Percentiles rank a stretch among this genome's conserved stretches.
Evolutionary conservation across 2,797 vertebrate species (phyloP).

Genomic region (Merluccius polli): DNA sequence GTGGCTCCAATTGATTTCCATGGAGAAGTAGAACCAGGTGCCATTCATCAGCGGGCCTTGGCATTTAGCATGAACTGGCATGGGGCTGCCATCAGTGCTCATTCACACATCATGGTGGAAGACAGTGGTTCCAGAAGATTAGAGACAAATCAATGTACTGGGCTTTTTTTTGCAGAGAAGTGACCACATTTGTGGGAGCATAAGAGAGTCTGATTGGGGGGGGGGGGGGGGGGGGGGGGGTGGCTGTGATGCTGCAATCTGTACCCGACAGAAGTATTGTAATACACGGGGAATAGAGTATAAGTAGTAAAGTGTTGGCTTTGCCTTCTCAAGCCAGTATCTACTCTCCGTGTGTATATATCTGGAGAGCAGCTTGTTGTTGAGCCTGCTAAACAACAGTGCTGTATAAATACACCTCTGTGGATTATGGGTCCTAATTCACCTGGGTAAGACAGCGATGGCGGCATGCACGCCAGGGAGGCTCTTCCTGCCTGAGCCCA

Average conservation of each 20-base stretch:
- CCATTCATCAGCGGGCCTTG: constrained; percentile 42
- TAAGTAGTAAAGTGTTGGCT: not conserved
- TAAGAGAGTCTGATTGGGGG: no score
- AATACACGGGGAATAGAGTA: not conserved
- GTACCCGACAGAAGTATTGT: not conserved
- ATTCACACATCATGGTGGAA: constrained; percentile 22
- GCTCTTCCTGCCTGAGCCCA: constrained; percentile 32
- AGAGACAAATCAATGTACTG: constrained; percentile 11
- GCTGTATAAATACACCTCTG: constrained; percentile 23
- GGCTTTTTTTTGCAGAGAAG: constrained; percentile 7
- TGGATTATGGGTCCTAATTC: constrained; percentile 37
- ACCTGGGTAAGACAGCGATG: constrained; percentile 22
- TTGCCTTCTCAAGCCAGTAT: not conserved
- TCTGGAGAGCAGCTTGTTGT: constrained; percentile 8
- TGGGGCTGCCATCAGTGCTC: constrained; percentile 24
- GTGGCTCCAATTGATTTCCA: constrained; percentile 54
- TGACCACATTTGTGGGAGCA: not conserved
- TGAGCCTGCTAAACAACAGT: constrained; percentile 34
- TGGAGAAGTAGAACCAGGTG: constrained; percentile 51
- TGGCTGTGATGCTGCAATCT: not conserved
- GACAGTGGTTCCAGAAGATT: constrained; percentile 21
- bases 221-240: not conserved
- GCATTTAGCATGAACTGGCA: constrained; percentile 15
- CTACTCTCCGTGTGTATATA: not conserved
- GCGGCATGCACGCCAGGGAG: constrained; percentile 10